These are phyloP conservation scores for Gobio occitaniae DNA, from an alignment of 2,797 vertebrate species.

Conservation along the genomic window DNA sequence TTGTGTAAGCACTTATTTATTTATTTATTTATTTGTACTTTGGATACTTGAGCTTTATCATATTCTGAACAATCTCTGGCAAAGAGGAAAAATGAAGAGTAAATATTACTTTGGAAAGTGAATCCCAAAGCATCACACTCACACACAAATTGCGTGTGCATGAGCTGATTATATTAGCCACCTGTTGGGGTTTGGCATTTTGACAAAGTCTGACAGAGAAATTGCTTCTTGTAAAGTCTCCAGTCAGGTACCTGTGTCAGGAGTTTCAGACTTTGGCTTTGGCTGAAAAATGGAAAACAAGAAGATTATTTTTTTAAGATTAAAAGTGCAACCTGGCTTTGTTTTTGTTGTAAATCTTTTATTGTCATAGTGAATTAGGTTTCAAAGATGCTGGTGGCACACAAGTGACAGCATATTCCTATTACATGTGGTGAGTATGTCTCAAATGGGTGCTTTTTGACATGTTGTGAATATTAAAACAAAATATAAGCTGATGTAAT, in stretches of 20 bases:
- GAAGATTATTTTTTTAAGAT: slow-evolving; percentile 66
- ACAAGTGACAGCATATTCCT: slow-evolving; percentile 42
- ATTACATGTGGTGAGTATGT: slow-evolving; percentile 31
- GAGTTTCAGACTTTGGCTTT: slow-evolving; percentile 46
- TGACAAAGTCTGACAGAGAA: slow-evolving; percentile 64
- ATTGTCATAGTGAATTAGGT: slow-evolving; percentile 55
- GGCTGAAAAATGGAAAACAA: slow-evolving; percentile 56
- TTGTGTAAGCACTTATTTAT: slow-evolving; percentile 2
- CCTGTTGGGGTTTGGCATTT: slow-evolving; percentile 72
- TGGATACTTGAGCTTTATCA: slow-evolving; percentile 14
- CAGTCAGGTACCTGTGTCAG: slow-evolving; percentile 45
- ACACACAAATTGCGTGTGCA: slow-evolving; percentile 44
- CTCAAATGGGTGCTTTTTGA: not conserved
- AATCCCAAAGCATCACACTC: slow-evolving; percentile 5
- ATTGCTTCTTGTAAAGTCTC: slow-evolving; percentile 50
- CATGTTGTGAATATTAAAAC: not conserved
- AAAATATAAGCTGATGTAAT: not conserved
- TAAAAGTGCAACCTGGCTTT: slow-evolving; percentile 62
- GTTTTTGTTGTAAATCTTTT: slow-evolving; percentile 58
- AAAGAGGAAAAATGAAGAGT: slow-evolving; percentile 36
- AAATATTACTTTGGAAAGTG: slow-evolving; percentile 26
- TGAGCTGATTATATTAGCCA: slow-evolving; percentile 71
- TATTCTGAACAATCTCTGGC: slow-evolving; percentile 18
- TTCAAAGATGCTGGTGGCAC: slow-evolving; percentile 16
- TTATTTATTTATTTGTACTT: slow-evolving; percentile 17